These are phyloP conservation scores for Sialis lutaria DNA, from an alignment of 2,888 invertebrate genomes.

Conservation along the genomic window DNA sequence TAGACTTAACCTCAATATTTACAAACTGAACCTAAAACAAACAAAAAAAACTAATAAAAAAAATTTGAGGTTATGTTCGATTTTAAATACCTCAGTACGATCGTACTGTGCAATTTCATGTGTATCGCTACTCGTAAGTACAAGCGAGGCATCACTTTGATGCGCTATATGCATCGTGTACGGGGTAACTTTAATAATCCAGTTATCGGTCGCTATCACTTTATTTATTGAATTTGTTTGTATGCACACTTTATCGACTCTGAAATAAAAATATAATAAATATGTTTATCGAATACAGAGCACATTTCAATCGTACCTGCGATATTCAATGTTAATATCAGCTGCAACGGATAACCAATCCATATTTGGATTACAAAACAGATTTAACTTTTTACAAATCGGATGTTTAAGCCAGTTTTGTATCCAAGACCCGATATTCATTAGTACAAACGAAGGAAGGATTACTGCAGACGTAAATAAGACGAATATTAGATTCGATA, in stretches of 20 bases:
- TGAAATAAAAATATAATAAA: conserved; percentile 21
- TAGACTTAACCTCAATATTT: conserved; percentile 58
- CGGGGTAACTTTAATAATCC: conserved; percentile 70
- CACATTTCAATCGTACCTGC: conserved; percentile 32
- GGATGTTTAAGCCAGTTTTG: conserved; percentile 59
- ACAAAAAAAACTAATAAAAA: no score
- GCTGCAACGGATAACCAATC: conserved; percentile 53
- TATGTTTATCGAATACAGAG: not conserved
- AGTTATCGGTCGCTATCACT: conserved; percentile 65
- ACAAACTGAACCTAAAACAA: conserved; percentile 47
- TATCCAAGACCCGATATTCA: conserved; percentile 47
- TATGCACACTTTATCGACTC: conserved; percentile 55
- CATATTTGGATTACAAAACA: conserved; percentile 42
- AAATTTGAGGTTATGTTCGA: conserved; percentile 12
- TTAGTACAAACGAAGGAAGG: conserved; percentile 32
- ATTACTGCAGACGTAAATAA: conserved; percentile 26
- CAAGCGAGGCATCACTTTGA: conserved; percentile 60
- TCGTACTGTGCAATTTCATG: conserved; percentile 41
- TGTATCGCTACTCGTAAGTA: conserved; percentile 57
- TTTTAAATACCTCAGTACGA: not conserved
- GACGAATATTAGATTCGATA: conserved; percentile 22
- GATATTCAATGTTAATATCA: conserved; percentile 55
- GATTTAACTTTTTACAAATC: conserved; percentile 44
- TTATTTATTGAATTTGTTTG: conserved; percentile 48
- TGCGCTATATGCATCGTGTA: conserved; percentile 57